These are phyloP conservation scores for Varroa destructor DNA, from an alignment of 1,140 invertebrate genomes.

Conservation along the genomic window DNA sequence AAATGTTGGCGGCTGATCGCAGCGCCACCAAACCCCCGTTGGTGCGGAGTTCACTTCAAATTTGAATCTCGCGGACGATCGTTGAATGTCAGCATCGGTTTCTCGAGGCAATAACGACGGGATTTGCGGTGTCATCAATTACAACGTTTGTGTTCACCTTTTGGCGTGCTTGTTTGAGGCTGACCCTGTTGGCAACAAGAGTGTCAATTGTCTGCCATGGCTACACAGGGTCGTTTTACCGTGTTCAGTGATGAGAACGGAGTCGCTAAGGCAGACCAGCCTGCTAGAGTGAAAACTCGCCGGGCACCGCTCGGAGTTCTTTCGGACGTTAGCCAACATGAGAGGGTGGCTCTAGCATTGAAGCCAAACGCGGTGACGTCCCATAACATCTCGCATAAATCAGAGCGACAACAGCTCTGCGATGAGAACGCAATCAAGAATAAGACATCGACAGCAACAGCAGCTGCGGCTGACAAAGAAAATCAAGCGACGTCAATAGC, in stretches of 20 bases:
- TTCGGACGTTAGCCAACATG: not conserved
- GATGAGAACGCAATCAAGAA: too few relatives aligned
- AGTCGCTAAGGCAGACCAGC: slow-evolving; percentile 34
- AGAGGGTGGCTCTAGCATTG: not conserved
- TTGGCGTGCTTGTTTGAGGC: too few relatives aligned
- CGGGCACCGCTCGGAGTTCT: not conserved
- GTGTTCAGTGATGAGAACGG: slow-evolving; percentile 29
- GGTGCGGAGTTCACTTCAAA: slow-evolving; percentile 4
- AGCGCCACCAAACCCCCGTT: too few relatives aligned
- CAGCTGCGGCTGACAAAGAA: slow-evolving; percentile 9
- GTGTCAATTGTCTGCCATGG: not conserved
- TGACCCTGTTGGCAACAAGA: too few relatives aligned
- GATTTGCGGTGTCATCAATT: too few relatives aligned
- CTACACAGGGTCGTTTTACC: slow-evolving; percentile 6
- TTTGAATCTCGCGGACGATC: slow-evolving; percentile 27
- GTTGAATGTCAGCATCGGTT: not conserved
- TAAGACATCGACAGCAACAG: too few relatives aligned
- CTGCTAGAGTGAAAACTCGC: slow-evolving; percentile 1
- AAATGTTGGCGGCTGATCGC: too few relatives aligned
- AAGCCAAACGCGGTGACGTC: slow-evolving; percentile 5
- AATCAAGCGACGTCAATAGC: slow-evolving; percentile 10
- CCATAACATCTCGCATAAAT: too few relatives aligned
- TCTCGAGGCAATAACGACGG: too few relatives aligned
- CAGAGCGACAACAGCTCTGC: too few relatives aligned
- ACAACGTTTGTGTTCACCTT: too few relatives aligned